A percentile compares a stretch with the other conserved stretches of the same genome.
phyloP scores from a whole-genome alignment of 30 jellyfish, hydroid and myxozoan genomes.

The Clytia hemisphaerica region DNA sequence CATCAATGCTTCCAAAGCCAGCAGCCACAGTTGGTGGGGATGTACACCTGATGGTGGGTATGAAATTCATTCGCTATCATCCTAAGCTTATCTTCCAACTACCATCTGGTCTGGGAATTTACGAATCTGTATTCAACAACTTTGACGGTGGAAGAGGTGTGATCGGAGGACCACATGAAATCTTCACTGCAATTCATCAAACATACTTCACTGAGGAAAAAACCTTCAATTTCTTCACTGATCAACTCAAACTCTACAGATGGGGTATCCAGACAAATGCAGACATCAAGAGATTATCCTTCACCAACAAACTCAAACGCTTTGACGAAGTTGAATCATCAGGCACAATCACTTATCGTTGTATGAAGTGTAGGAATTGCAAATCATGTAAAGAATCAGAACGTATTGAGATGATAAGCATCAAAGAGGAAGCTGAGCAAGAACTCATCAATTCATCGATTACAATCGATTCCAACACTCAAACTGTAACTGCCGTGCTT shows the following conservation, averaged over 20 bases:
- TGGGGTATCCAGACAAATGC: neutral
- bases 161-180: conserved; percentile 29
- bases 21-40: conserved; percentile 22
- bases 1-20: neutral
- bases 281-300: neutral
- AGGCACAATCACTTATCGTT: neutral
- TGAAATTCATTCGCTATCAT: conserved; percentile 16
- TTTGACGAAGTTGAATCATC: neutral
- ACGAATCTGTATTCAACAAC: neutral
- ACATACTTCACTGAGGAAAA: too few relatives aligned
- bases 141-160: conserved; percentile 11
- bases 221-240: neutral
- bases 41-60: conserved; percentile 14
- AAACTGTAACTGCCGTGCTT: neutral
- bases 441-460: neutral
- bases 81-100: neutral
- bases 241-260: neutral
- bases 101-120: neutral
- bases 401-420: neutral
- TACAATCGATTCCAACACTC: neutral
- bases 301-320: neutral
- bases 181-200: conserved; percentile 6
- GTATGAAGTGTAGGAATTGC: neutral
- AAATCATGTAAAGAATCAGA: neutral
- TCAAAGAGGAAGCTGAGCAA: conserved; percentile 2